A percentile compares a stretch with the other conserved stretches of the same genome.
phyloP scores from a whole-genome alignment of 2,888 invertebrate genomes.

The Elysia crispata region DNA sequence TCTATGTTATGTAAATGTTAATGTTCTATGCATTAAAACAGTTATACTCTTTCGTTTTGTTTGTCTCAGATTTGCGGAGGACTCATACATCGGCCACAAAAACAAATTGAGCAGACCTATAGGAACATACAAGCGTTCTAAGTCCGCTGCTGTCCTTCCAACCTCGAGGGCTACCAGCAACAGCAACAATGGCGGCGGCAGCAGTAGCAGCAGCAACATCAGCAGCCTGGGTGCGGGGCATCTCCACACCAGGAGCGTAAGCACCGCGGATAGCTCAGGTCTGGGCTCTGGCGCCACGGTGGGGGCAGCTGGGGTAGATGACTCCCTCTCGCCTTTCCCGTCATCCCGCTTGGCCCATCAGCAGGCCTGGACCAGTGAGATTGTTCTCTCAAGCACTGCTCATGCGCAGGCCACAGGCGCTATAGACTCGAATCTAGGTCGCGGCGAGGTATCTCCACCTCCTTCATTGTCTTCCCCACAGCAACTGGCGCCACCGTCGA shows the following conservation, averaged over 20 bases:
- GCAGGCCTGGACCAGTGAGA: conserved; percentile 56
- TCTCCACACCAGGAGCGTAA: conserved; percentile 51
- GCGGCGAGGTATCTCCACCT: neutral
- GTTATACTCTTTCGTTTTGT: neutral
- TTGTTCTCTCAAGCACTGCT: conserved; percentile 34
- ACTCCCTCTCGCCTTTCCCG: conserved; percentile 33
- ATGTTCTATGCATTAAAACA: no score
- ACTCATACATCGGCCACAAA: conserved; percentile 66
- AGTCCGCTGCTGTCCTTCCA: conserved; percentile 59
- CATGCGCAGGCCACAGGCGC: neutral
- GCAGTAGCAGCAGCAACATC: conserved; percentile 42
- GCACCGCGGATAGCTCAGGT: conserved; percentile 11
- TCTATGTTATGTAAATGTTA: no score
- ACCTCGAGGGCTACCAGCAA: conserved; percentile 30
- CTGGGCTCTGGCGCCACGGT: neutral
- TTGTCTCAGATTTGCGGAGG: conserved; percentile 65
- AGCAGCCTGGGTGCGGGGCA: neutral
- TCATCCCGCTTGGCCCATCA: conserved; percentile 13
- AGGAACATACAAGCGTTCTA: conserved; percentile 65
- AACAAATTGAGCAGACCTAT: conserved; percentile 61
- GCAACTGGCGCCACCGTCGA: neutral
- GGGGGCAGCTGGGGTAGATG: conserved; percentile 34
- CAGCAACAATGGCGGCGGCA: conserved; percentile 1
- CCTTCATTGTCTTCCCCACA: neutral
- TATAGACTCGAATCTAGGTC: neutral